Base-by-base conservation (phyloP, 1,140 invertebrate genomes). In the Brachionus sp. region DNA sequence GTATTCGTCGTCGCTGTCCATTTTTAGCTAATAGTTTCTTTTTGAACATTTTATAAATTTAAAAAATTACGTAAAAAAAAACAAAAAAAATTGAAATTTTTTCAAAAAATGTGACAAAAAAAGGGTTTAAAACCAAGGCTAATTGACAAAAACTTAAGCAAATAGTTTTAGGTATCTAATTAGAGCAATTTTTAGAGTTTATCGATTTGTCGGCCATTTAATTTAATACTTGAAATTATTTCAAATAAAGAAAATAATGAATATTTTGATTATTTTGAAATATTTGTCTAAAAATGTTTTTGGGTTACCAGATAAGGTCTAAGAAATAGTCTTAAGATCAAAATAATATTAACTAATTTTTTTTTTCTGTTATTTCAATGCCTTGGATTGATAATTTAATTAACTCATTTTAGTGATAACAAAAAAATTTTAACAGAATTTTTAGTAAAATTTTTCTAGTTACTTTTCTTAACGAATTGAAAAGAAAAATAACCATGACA, bases 1-100 rank as follows among this genome's bases (percentile, higher is more conserved):
- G 37, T 73, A 73, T 1, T 73, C 68, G 37, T 73, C 68, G 37
- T 73, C 68, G 68, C 68, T 73, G 33, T 73, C 68, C 68, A 73
- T 73, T 44, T 73, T 42, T 19, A 16, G 16, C 33, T 16, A 39
- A 6, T 73, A 73, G 13, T 73, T n/a, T 73, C 33, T 73, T 73
- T 42, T 73, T 44, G 33, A 73, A 73, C 68, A 73, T 37, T 73
- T 73, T 73, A 73, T 66, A 66, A 37, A 66, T 33, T 66, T 33
- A 66, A 53, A 50, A 50, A 50, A 50, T 50, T 57, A 57, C 50
- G 50, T 19, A 57, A 57, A 57, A 57, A 57, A 19, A 57, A 57
- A n/a, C 19, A 25, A 57, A 57, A 19, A 57, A 57, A 19, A 2
- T 19, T 0, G 9, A 57, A 57, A 7, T 57, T 16, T 57, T 57